Percentiles rank a stretch among this genome's conserved stretches.
These are phyloP conservation scores for Drosophila orena DNA, from an alignment of 1,140 invertebrate species.

Conservation along the genomic window DNA sequence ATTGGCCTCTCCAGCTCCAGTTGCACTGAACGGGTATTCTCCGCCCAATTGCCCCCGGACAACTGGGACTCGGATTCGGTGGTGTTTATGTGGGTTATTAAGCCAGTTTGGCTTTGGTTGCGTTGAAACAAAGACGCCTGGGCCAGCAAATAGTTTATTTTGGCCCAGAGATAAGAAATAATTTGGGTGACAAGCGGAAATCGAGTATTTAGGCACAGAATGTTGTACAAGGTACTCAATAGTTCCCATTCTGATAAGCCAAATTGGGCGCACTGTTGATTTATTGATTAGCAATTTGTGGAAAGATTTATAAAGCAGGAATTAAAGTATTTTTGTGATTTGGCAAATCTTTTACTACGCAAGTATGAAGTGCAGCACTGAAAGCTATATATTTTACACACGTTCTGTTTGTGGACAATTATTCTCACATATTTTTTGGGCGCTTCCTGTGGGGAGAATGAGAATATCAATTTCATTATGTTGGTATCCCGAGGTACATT, in stretches of 20 bases:
- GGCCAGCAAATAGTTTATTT: slow-evolving; percentile 9
- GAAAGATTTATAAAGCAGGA: slow-evolving; percentile 17
- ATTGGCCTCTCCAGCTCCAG: slow-evolving; percentile 51
- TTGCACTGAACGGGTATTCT: slow-evolving; percentile 15
- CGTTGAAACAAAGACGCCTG: slow-evolving; percentile 7
- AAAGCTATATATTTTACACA: background rate
- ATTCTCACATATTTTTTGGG: too few relatives aligned
- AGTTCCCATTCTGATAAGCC: slow-evolving; percentile 18
- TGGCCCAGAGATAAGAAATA: slow-evolving; percentile 17
- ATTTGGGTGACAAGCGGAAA: slow-evolving; percentile 22
- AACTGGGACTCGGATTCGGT: slow-evolving; percentile 22
- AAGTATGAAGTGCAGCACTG: background rate
- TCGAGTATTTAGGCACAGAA: slow-evolving; percentile 7
- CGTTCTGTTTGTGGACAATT: too few relatives aligned
- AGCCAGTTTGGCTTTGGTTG: slow-evolving; percentile 3
- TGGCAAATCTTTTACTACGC: background rate
- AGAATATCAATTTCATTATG: background rate
- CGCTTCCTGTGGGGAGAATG: too few relatives aligned
- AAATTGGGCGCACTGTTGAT: slow-evolving; percentile 17
- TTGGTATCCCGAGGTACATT: background rate
- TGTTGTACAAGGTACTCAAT: slow-evolving; percentile 16
- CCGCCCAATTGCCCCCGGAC: slow-evolving; percentile 10
- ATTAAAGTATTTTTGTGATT: slow-evolving; percentile 2
- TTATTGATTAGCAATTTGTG: slow-evolving; percentile 22
- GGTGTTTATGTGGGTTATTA: slow-evolving; percentile 31